These are phyloP conservation scores for Thyatira batis DNA, from an alignment of 2,888 invertebrate species.

Conservation along the genomic window DNA sequence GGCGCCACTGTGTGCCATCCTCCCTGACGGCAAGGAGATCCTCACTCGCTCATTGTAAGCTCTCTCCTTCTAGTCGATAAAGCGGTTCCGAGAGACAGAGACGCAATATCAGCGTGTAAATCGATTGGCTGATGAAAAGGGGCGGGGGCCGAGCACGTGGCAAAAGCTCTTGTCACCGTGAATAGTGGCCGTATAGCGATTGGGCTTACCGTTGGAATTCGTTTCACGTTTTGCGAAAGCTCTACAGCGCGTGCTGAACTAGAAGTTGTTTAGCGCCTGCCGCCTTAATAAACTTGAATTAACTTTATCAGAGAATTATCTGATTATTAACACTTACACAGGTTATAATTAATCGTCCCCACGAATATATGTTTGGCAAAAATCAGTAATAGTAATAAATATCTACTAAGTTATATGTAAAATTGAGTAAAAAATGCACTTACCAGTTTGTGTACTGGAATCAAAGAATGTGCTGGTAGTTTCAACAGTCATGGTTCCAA, in stretches of 20 bases:
- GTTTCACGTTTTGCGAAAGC: constrained; percentile 49
- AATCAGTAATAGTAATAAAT: no score
- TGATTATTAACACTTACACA: neutral
- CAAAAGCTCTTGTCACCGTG: constrained; percentile 50
- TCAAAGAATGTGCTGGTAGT: constrained; percentile 96
- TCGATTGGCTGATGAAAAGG: constrained; percentile 75
- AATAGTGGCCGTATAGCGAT: constrained; percentile 47
- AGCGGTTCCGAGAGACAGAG: constrained; percentile 63
- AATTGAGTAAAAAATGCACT: constrained; percentile 55
- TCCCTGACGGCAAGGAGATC: constrained; percentile 42
- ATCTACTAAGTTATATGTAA: neutral
- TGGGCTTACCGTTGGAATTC: constrained; percentile 54
- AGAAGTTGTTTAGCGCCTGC: constrained; percentile 35
- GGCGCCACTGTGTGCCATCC: constrained; percentile 62
- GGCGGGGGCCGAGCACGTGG: constrained; percentile 78
- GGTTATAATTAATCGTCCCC: no score
- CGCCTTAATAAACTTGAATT: constrained; percentile 24
- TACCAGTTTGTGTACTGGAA: constrained; percentile 96
- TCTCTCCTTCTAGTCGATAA: constrained; percentile 65
- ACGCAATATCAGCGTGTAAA: constrained; percentile 57
- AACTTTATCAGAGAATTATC: constrained; percentile 10
- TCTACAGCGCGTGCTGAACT: constrained; percentile 42
- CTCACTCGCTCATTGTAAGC: constrained; percentile 35
- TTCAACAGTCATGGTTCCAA: constrained; percentile 96
- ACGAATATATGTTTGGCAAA: constrained; percentile 5